Conservation (phyloP, 2,888 invertebrate genomes). For the Trissonchulus latispiculum region DNA sequence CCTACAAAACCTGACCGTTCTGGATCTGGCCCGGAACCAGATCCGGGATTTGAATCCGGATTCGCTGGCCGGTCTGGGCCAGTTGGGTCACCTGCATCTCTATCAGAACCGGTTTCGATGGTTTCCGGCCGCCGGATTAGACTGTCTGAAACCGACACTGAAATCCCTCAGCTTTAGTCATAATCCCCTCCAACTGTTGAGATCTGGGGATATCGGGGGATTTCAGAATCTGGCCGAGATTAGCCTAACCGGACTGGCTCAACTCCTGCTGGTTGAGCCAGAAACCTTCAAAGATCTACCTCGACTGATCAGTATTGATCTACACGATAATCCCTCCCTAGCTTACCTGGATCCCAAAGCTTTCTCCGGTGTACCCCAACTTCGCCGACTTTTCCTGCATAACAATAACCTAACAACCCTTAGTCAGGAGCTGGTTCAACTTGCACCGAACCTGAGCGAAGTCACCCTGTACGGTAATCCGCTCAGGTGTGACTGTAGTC, state of each 20-base stretch:
- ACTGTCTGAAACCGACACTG: slow-evolving; percentile 26
- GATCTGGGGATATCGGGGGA: slow-evolving; percentile 34
- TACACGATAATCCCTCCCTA: slow-evolving; percentile 46
- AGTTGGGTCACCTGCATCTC: slow-evolving; percentile 42
- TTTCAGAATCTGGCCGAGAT: slow-evolving; percentile 40
- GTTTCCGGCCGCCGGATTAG: slow-evolving; percentile 28
- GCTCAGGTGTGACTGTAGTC: slow-evolving; percentile 49
- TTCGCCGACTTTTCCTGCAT: slow-evolving; percentile 44
- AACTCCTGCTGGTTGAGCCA: slow-evolving; percentile 44
- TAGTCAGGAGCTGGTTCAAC: too few species aligned
- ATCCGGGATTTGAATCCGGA: slow-evolving; percentile 44
- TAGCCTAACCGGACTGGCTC: slow-evolving; percentile 43
- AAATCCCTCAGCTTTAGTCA: slow-evolving; percentile 31
- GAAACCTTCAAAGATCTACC: slow-evolving; percentile 46
- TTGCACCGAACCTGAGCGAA: slow-evolving; percentile 31
- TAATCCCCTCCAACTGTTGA: slow-evolving; percentile 33
- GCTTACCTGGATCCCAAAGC: slow-evolving; percentile 46
- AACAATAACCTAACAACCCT: slow-evolving; percentile 46
- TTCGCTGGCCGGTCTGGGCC: slow-evolving; percentile 44
- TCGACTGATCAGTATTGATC: slow-evolving; percentile 39
- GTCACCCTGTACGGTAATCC: slow-evolving; percentile 47
- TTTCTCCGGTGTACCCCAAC: slow-evolving; percentile 43
- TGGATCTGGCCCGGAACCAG: slow-evolving; percentile 44
- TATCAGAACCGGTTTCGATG: slow-evolving; percentile 19
- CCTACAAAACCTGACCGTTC: slow-evolving; percentile 37